These are phyloP conservation scores for Epizoanthus illoricatus DNA, from an alignment of 92 coral and sea anemone genomes.

Conservation along the genomic window DNA sequence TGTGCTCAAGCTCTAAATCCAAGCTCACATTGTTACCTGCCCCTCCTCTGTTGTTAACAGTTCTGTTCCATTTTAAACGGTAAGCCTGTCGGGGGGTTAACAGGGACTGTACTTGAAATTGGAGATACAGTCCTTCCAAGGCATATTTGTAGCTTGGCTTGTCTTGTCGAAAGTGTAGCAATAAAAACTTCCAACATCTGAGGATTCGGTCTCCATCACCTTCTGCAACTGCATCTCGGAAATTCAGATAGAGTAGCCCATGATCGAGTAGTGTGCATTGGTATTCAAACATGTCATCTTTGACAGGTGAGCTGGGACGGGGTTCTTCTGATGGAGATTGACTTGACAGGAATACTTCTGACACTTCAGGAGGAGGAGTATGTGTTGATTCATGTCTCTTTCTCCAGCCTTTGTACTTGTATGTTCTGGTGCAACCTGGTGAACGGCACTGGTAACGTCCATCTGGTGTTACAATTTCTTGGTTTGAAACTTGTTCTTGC, in stretches of 20 bases:
- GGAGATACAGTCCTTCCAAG: slow-evolving; percentile 32
- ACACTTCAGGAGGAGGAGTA: slow-evolving; percentile 26
- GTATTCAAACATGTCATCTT: slow-evolving; percentile 38
- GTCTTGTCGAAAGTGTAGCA: slow-evolving; percentile 31
- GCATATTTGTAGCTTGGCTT: slow-evolving; percentile 34
- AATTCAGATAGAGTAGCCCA: slow-evolving; percentile 36
- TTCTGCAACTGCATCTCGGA: slow-evolving; percentile 39
- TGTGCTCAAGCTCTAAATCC: slow-evolving; percentile 52
- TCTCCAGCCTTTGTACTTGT: slow-evolving; percentile 32
- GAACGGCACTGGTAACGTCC: slow-evolving; percentile 31
- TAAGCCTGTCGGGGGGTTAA: slow-evolving; percentile 40
- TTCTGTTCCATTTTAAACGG: slow-evolving; percentile 41
- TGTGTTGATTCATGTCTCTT: slow-evolving; percentile 36
- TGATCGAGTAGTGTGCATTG: slow-evolving; percentile 15
- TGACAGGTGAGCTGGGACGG: neutral
- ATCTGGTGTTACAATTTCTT: slow-evolving; percentile 11
- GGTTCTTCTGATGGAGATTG: neutral
- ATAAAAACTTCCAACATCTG: slow-evolving; percentile 40
- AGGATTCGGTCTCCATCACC: slow-evolving; percentile 41
- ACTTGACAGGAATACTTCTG: slow-evolving; percentile 4
- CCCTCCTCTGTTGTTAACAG: slow-evolving; percentile 33
- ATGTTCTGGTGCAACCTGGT: slow-evolving; percentile 39
- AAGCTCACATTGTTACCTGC: slow-evolving; percentile 43
- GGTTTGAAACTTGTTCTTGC: slow-evolving; percentile 4
- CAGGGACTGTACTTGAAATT: slow-evolving; percentile 26